phyloP scores from a whole-genome alignment of 2,888 invertebrate species.

The Rhagophthalmus giganteus region DNA sequence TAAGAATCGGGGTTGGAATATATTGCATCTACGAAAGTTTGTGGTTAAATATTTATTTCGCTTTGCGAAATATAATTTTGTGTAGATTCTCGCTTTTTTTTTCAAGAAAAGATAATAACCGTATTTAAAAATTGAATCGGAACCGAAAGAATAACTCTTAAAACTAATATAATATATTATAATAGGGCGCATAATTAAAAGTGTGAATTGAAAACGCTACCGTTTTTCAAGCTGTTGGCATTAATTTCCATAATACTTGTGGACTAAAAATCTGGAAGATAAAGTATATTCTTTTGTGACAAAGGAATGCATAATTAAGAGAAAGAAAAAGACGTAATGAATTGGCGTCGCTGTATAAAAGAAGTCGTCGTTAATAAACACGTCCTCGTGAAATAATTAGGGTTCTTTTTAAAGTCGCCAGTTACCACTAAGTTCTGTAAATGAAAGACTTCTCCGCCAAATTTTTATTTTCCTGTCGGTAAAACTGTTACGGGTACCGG shows the following conservation, averaged over 20 bases:
- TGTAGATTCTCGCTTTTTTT: too few relatives aligned
- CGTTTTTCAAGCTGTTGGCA: conserved; percentile 6
- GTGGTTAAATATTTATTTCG: too few relatives aligned
- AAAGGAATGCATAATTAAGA: conserved; percentile 24
- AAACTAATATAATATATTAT: too few relatives aligned
- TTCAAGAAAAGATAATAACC: too few relatives aligned
- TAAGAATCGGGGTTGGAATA: too few relatives aligned
- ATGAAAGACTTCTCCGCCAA: conserved; percentile 13
- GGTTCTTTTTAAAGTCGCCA: conserved; percentile 19
- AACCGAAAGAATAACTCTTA: too few relatives aligned
- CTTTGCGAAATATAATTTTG: too few relatives aligned
- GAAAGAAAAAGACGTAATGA: conserved; percentile 25
- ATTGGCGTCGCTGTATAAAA: conserved; percentile 24
- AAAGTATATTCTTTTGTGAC: conserved; percentile 24
- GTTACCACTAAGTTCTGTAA: conserved; percentile 18
- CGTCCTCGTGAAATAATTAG: conserved; percentile 27
- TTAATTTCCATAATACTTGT: conserved; percentile 15
- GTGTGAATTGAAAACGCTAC: background rate
- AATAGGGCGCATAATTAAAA: too few relatives aligned
- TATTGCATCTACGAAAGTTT: too few relatives aligned
- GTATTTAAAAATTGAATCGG: too few relatives aligned
- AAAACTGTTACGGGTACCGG: conserved; percentile 2
- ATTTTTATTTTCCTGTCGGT: conserved; percentile 13
- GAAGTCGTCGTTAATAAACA: conserved; percentile 25
- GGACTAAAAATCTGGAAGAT: conserved; percentile 19